Percentiles rank a stretch among this genome's conserved stretches.
Evolutionary conservation across 2,113 vertebrate genomes (phyloP).

Genomic region (Seriola aureovittata): DNA sequence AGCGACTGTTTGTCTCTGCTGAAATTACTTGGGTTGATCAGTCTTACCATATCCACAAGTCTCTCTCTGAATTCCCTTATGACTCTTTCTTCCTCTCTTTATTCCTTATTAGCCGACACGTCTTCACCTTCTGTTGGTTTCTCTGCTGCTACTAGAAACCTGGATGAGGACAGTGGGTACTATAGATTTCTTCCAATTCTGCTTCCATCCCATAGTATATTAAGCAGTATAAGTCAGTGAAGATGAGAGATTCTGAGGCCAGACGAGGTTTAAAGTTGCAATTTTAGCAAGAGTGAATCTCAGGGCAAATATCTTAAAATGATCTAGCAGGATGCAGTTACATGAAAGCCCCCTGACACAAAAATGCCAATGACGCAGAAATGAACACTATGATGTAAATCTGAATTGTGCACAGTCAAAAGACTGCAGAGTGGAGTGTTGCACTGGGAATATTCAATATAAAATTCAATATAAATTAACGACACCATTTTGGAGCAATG

Average conservation of each 20-base stretch:
- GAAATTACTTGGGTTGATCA: constrained; percentile 50
- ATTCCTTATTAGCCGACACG: neutral
- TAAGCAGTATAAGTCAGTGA: neutral
- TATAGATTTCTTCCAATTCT: neutral
- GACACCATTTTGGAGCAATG: no score
- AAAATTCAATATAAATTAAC: neutral
- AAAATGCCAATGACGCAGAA: no score
- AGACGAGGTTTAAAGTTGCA: neutral
- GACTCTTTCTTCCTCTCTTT: neutral
- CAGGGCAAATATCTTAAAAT: neutral
- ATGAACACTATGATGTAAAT: no score
- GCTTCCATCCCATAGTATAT: neutral
- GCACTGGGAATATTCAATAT: no score
- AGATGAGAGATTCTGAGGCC: neutral
- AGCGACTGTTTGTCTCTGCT: constrained; percentile 30
- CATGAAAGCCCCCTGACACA: no score
- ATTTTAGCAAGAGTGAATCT: neutral
- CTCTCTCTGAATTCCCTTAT: neutral
- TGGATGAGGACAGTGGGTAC: neutral
- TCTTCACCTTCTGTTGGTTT: neutral
- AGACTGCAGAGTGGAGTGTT: no score
- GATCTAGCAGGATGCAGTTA: no score
- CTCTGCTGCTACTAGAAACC: neutral
- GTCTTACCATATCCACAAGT: neutral
- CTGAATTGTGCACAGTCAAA: no score